Evolutionary conservation across 2,113 vertebrate genomes (phyloP), one percentile per base, ranked within the genome.

Genomic region (Periophthalmus modestus): DNA sequence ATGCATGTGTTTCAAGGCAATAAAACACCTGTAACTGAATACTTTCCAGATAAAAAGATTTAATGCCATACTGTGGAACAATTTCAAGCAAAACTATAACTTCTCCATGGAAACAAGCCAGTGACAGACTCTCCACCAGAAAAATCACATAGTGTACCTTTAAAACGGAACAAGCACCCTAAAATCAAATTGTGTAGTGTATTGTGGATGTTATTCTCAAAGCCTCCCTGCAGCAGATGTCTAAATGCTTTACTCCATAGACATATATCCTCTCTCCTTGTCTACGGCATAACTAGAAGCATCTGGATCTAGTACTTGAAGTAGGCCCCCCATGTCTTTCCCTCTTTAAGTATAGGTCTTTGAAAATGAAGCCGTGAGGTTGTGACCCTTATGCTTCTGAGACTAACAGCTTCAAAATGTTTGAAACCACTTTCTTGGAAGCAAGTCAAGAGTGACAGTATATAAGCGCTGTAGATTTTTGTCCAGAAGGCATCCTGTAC

Each of bases 271-370:
- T 54, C 33, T 34, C 55, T 16, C 11, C 54, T 71, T 72, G n/a
- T 65, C 50, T 13, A 13, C 28, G 23, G 16, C 58, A 57, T 36
- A 75, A 85, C 83, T 68, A 68, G 78, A 84, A 85, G 75, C 77
- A 82, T 85, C 83, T 88, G 87, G 80, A 89, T 74, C 71, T 70
- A 66, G 69, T 73, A 69, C 80, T 77, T 89, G 73, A 80, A 82
- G 73, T 71, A 59, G 72, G 69, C 79, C 81, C 80, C 52, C 80
- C 81, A 74, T 63, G 63, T 73, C 65, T 66, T 23, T 75, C 50
- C 68, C 80, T 68, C 71, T 65, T 61, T 54, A 59, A 68, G 63
- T 73, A 46, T 66, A 75, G 15, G 54, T 61, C 72, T 85, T 84
- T 81, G 73, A 78, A 77, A 81, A 77, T 2, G 0, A 50, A 71